These are phyloP conservation scores for Drosophila setifemur DNA, from an alignment of 1,140 invertebrate species.

Conservation along the genomic window DNA sequence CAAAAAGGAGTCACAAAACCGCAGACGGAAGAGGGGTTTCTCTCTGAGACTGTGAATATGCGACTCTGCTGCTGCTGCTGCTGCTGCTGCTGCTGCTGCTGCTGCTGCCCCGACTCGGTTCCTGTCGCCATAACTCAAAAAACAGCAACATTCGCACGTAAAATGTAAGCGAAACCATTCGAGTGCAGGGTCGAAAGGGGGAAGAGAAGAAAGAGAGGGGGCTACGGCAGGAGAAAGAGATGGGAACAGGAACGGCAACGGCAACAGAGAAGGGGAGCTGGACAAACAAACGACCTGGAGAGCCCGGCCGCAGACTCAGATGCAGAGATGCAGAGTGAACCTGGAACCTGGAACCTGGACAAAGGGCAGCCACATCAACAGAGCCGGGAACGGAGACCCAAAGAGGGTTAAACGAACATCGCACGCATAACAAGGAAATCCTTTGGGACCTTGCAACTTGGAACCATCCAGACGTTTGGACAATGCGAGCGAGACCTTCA, in stretches of 20 bases:
- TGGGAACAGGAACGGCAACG: not conserved
- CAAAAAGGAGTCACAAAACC: slow-evolving; percentile 40
- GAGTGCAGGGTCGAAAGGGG: slow-evolving; percentile 45
- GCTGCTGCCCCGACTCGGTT: slow-evolving; percentile 45
- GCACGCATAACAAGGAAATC: slow-evolving; percentile 79
- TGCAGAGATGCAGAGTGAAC: too few species aligned
- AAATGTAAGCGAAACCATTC: slow-evolving; percentile 80
- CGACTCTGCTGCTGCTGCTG: slow-evolving; percentile 34
- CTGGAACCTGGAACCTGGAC: slow-evolving; percentile 75
- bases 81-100: too few species aligned
- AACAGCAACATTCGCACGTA: slow-evolving; percentile 80
- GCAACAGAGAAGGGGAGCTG: slow-evolving; percentile 11
- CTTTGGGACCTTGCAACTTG: slow-evolving; percentile 74
- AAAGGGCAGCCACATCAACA: slow-evolving; percentile 52
- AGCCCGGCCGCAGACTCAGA: slow-evolving; percentile 43
- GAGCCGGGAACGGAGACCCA: not conserved
- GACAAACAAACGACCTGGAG: slow-evolving; percentile 71
- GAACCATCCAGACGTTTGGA: slow-evolving; percentile 45
- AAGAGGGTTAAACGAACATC: slow-evolving; percentile 74
- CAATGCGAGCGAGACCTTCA: slow-evolving; percentile 56
- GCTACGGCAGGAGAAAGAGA: not conserved
- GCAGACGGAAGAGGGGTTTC: slow-evolving; percentile 48
- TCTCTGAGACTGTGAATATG: slow-evolving; percentile 18
- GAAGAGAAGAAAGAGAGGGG: not conserved
- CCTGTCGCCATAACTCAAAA: slow-evolving; percentile 80